Base-by-base conservation (phyloP, 2,113 vertebrate species). In the Dasypus novemcinctus region DNA sequence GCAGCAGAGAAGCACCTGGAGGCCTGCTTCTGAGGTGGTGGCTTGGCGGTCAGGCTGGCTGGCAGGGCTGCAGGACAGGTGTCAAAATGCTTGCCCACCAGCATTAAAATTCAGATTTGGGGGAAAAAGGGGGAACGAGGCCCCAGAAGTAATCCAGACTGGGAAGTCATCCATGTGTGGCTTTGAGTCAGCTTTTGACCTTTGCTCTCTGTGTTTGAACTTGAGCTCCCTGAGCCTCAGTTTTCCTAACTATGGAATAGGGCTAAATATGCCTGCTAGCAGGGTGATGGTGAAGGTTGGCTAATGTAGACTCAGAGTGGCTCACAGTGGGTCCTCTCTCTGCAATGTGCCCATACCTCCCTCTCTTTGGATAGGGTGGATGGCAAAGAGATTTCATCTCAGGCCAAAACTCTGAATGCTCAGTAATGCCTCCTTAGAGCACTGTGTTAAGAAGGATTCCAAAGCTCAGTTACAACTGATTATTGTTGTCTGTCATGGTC, bases 261-360 rank as follows among this genome's bases (percentile, higher is more conserved):
- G 54, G 43, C 31, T 21, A 15, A 59, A 10, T 18, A 5, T n/a
- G 74, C 80, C 43, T 11, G 4, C 36, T 11, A 31, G 59, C 33
- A 12, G 54, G 27, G 17, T 8, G 20, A n/a, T 1, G 25, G 29
- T 46, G 54, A 33, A 23, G 3, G 7, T 7, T 21, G 66, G 25
- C 9, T 36, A 2, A 20, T 2, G 74, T 2, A 3, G 54, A 3
- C 11, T 31, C 0, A 0, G 0, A 11, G 2, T 33, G 86, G 64
- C 31, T 33, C 57, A 23, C 27, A 41, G 64, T 33, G 36, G 54
- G 71, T 54, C 43, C 66, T 29, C 4, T 38, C n/a, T 68, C n/a
- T 68, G 0, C 38, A 27, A 12, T 1, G 17, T 52, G 5, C 12
- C 33, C 23, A 7, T 12, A 3, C 21, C 41, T 38, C 27, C 46